Base-by-base conservation (phyloP, 1,140 invertebrate species). In the Drosophila carrolli region DNA sequence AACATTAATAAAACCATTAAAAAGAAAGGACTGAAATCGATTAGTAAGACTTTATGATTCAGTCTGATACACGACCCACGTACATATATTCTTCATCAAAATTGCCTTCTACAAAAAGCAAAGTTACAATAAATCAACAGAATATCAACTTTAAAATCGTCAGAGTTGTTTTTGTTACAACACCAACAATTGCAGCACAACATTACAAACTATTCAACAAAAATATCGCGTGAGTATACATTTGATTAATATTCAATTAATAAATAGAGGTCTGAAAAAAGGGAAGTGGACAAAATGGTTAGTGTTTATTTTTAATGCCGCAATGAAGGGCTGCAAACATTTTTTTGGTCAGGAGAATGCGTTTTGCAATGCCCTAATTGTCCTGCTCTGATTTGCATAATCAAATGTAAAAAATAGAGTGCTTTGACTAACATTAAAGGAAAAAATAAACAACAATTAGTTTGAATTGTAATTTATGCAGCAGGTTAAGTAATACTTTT, bases 151-250 rank as follows among this genome's bases (percentile, higher is more conserved):
- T n/a, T n/a, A 27, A 27, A 46, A 23, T 23, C 13, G 4, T 13
- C 44, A 38, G n/a, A 43, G 23, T 16, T 38, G 29, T 54, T 54
- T 8, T 35, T 29, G 35, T 8, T 16, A 6, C 27, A 7, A 37
- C 5, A 41, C n/a, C 29, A 19, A 37, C 9, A 70, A 40, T 63
- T 74, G 32, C 46, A 43, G 19, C 16, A 40, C 40, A 48, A 40
- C 13, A 48, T 38, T 50, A 19, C 35, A 23, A 41, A 61, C 23
- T 73, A 53, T 46, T 35, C 55, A 72, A 71, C 46, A 60, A 47
- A 59, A 60, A 72, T 46, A 61, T 73, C 56, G 40, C 67, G 70
- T 73, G 16, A 73, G 70, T 51, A 23, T 13, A 13, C 5, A 59
- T 16, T 6, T 13, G 29, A 13, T n/a, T 37, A 5, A 1, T 6